Percentiles rank a stretch among this genome's conserved stretches.
These are phyloP conservation scores for Hemitrygon akajei DNA, from an alignment of 2,797 vertebrate species.

Conservation along the genomic window DNA sequence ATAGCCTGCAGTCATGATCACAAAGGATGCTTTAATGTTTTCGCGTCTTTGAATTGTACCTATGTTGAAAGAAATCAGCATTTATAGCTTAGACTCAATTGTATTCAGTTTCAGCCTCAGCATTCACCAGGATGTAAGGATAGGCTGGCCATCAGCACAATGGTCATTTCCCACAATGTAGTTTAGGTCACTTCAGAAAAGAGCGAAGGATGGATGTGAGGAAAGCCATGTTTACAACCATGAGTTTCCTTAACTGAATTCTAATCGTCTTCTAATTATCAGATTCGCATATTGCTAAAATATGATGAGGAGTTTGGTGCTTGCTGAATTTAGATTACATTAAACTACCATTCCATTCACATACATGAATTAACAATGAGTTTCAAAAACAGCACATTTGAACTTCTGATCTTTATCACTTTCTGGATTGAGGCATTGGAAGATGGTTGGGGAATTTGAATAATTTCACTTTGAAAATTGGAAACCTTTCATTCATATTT, in stretches of 20 bases:
- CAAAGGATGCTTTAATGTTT: neutral
- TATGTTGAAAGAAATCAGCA: neutral
- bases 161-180: too few species aligned
- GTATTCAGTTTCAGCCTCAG: neutral
- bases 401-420: neutral
- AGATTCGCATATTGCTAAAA: neutral
- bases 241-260: constrained; percentile 9
- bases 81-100: neutral
- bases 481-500: neutral
- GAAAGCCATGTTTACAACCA: constrained; percentile 6
- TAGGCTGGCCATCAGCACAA: neutral
- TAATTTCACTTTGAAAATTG: neutral
- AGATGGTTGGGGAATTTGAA: neutral
- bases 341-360: neutral
- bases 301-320: neutral
- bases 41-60: neutral
- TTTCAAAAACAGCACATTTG: neutral
- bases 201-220: too few species aligned
- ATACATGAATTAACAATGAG: neutral
- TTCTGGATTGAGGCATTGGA: neutral
- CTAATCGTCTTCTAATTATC: constrained; percentile 10
- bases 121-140: neutral
- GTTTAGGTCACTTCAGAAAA: too few species aligned
- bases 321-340: neutral
- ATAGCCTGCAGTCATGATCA: too few species aligned